These are phyloP conservation scores for Anthopleura xanthogrammica DNA, from an alignment of 92 coral and sea anemone species.

Conservation along the genomic window DNA sequence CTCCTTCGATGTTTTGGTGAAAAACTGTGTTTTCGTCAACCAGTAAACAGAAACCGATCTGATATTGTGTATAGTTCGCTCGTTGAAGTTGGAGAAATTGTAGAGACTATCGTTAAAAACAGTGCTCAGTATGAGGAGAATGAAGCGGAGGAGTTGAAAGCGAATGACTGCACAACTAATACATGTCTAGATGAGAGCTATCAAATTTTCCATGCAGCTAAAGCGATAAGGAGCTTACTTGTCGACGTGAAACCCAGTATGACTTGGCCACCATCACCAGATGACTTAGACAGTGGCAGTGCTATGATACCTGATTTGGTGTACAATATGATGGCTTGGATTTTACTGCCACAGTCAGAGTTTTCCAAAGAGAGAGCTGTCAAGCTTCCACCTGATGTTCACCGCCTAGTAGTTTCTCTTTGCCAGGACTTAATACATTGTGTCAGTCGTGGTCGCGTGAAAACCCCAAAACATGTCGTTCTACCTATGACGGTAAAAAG, in stretches of 20 bases:
- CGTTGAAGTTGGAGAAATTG: conserved; percentile 41
- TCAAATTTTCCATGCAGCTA: conserved; percentile 59
- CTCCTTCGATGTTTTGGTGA: conserved; percentile 42
- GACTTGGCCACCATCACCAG: conserved; percentile 61
- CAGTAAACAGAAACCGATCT: conserved; percentile 44
- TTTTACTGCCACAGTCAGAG: conserved; percentile 33
- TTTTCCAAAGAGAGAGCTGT: conserved; percentile 41
- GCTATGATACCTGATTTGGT: conserved; percentile 54
- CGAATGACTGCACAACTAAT: conserved; percentile 6
- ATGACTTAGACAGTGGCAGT: conserved; percentile 47
- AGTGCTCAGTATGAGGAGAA: conserved; percentile 28
- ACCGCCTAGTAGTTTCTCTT: conserved; percentile 45
- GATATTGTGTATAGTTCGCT: conserved; percentile 46
- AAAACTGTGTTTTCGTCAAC: conserved; percentile 44
- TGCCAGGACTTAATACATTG: conserved; percentile 19
- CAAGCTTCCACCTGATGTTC: conserved; percentile 38
- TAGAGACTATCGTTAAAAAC: conserved; percentile 37
- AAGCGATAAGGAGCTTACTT: conserved; percentile 41
- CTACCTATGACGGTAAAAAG: conserved; percentile 66
- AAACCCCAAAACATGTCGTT: conserved; percentile 60
- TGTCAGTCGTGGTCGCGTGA: conserved; percentile 51
- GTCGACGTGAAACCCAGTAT: conserved; percentile 45
- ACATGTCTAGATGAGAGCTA: conserved; percentile 31
- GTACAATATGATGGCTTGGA: conserved; percentile 66
- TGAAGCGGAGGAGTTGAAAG: conserved; percentile 16